A percentile compares a stretch with the other conserved stretches of the same genome.
Evolutionary conservation across 1,140 invertebrate genomes (phyloP).

Genomic region (Trichonephila clavipes): DNA sequence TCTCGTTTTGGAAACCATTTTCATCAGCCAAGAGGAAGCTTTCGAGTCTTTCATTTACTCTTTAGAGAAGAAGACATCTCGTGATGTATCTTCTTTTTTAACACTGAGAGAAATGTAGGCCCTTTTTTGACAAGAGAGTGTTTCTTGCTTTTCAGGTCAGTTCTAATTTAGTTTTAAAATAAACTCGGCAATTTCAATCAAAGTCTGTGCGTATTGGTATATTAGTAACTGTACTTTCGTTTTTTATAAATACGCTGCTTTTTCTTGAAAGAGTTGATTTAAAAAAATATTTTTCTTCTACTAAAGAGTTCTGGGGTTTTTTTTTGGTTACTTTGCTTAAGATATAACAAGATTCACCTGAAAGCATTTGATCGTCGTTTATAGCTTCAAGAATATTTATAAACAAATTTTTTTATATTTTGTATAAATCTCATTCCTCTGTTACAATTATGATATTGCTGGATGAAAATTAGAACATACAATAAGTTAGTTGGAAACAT

Average conservation of each 20-base stretch:
- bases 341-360: too few species aligned
- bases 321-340: too few species aligned
- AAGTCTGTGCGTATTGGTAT: background rate
- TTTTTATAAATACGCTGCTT: background rate
- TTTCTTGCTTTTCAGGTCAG: background rate
- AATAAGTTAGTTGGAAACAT: too few species aligned
- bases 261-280: background rate
- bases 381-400: too few species aligned
- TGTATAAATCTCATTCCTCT: too few species aligned
- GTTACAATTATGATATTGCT: too few species aligned
- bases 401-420: too few species aligned
- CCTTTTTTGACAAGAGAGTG: background rate
- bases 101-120: background rate
- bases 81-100: constrained; percentile 5
- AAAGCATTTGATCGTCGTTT: too few species aligned
- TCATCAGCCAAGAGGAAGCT: constrained; percentile 50
- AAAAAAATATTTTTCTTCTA: too few species aligned
- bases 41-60: constrained; percentile 66
- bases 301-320: too few species aligned
- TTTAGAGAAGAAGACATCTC: constrained; percentile 45
- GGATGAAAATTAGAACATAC: too few species aligned
- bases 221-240: background rate
- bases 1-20: constrained; percentile 43
- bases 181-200: background rate
- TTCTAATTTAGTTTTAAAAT: background rate